phyloP scores from a whole-genome alignment of 2,888 invertebrate species.

The Chrysomela aeneicollis region DNA sequence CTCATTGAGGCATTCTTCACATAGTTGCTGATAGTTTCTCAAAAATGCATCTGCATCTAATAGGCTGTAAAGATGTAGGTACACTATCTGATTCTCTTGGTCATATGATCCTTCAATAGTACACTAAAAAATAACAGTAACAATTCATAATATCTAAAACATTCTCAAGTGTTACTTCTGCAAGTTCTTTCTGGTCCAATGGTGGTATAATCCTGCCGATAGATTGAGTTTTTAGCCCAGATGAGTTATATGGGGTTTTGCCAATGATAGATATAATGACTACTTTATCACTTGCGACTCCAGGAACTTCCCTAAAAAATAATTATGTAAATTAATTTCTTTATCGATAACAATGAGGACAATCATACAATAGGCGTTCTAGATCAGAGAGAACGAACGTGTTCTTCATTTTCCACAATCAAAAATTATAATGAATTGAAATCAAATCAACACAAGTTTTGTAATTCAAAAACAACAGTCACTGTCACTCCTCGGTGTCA shows the following conservation, averaged over 20 bases:
- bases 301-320: constrained; percentile 49
- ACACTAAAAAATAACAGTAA: constrained; percentile 46
- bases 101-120: constrained; percentile 62
- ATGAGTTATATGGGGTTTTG: constrained; percentile 70
- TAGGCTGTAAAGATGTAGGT: constrained; percentile 66
- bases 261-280: constrained; percentile 78
- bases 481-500: no score
- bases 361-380: constrained; percentile 43
- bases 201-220: constrained; percentile 63
- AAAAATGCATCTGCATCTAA: constrained; percentile 65
- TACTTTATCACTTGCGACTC: constrained; percentile 63
- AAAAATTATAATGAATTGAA: no score
- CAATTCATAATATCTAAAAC: neutral
- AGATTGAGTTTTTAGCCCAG: constrained; percentile 71
- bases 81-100: constrained; percentile 65
- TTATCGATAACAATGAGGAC: neutral
- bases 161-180: constrained; percentile 34
- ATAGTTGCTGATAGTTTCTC: constrained; percentile 61
- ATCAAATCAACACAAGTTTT: no score
- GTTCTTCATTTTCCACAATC: constrained; percentile 41
- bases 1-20: constrained; percentile 58
- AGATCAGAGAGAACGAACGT: constrained; percentile 45
- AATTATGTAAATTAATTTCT: constrained; percentile 8
- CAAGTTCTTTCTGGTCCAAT: constrained; percentile 56
- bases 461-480: no score